These are phyloP conservation scores for Ambastaia sidthimunki DNA, from an alignment of 2,797 vertebrate genomes.

Conservation along the genomic window DNA sequence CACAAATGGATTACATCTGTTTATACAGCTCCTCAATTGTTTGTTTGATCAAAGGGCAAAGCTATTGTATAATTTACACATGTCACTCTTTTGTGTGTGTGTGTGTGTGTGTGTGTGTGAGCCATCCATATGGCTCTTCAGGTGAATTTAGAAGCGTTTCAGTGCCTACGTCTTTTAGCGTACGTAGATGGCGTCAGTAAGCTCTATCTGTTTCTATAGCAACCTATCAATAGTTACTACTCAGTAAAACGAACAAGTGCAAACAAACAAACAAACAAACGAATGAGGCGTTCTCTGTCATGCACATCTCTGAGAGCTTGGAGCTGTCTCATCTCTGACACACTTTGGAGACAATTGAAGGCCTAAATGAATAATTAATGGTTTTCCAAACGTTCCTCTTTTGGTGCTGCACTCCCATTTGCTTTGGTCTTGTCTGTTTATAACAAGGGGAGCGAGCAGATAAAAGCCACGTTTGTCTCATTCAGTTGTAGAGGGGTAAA, in stretches of 20 bases:
- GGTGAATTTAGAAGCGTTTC: neutral
- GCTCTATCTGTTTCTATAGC: slow-evolving; percentile 47
- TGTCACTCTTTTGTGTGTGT: neutral
- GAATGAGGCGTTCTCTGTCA: slow-evolving; percentile 22
- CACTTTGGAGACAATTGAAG: slow-evolving; percentile 36
- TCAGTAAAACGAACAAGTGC: slow-evolving; percentile 21
- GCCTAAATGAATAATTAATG: slow-evolving; percentile 56
- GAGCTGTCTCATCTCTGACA: slow-evolving; percentile 31
- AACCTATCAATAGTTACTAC: slow-evolving; percentile 56
- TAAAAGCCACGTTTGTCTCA: slow-evolving; percentile 25
- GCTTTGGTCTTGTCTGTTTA: slow-evolving; percentile 29
- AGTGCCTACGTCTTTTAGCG: slow-evolving; percentile 26
- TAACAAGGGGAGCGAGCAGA: slow-evolving; percentile 18
- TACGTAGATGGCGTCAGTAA: slow-evolving; percentile 15
- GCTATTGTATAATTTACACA: slow-evolving; percentile 3
- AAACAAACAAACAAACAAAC: slow-evolving; percentile 43
- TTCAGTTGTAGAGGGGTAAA: neutral
- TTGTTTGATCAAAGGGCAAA: slow-evolving; percentile 41
- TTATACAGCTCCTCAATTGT: slow-evolving; percentile 21
- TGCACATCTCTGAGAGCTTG: neutral
- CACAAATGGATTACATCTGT: neutral
- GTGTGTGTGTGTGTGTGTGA: neutral
- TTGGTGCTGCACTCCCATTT: neutral
- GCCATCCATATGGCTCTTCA: neutral
- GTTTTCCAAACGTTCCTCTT: slow-evolving; percentile 48